A percentile compares a stretch with the other conserved stretches of the same genome.
Evolutionary conservation across 2,113 vertebrate species (phyloP).

Genomic region (Hepsetus odoe): DNA sequence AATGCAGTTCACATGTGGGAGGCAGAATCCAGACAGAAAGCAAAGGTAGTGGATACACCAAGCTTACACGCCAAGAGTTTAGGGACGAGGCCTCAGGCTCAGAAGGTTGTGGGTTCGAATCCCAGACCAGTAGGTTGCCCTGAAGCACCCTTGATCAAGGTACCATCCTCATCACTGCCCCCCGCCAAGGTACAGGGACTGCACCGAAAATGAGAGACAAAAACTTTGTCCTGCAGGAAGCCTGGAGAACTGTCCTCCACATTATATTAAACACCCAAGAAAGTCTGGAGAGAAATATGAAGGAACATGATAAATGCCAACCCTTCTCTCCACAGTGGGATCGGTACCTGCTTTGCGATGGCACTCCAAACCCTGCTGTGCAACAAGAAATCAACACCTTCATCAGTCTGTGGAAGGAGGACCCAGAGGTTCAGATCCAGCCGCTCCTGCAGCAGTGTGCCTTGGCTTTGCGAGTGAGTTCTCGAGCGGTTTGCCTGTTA

Average conservation of each 20-base stretch:
- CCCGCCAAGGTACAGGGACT: too few species aligned
- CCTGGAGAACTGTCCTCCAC: too few species aligned
- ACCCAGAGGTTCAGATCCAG: slow-evolving; percentile 72
- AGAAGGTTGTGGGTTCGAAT: too few species aligned
- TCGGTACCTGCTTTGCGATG: slow-evolving; percentile 83
- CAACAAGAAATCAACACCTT: slow-evolving; percentile 86
- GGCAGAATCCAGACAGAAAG: slow-evolving; percentile 61
- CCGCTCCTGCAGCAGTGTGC: slow-evolving; percentile 76
- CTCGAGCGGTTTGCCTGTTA: neutral
- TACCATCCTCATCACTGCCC: too few species aligned
- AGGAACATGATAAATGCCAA: neutral
- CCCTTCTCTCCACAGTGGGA: slow-evolving; percentile 81
- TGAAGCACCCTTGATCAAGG: too few species aligned
- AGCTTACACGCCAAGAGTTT: too few species aligned
- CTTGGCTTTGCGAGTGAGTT: slow-evolving; percentile 78
- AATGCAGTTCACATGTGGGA: slow-evolving; percentile 73
- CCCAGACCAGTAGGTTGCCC: too few species aligned
- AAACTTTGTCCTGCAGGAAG: too few species aligned
- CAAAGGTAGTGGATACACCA: slow-evolving; percentile 74
- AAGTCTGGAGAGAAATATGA: too few species aligned
- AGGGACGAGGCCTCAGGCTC: too few species aligned
- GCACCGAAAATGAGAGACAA: too few species aligned
- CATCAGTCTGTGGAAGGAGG: slow-evolving; percentile 85
- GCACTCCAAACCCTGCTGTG: slow-evolving; percentile 83
- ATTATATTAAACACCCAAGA: too few species aligned